phyloP scores from a whole-genome alignment of 2,113 vertebrate genomes.

The Chitala chitala region DNA sequence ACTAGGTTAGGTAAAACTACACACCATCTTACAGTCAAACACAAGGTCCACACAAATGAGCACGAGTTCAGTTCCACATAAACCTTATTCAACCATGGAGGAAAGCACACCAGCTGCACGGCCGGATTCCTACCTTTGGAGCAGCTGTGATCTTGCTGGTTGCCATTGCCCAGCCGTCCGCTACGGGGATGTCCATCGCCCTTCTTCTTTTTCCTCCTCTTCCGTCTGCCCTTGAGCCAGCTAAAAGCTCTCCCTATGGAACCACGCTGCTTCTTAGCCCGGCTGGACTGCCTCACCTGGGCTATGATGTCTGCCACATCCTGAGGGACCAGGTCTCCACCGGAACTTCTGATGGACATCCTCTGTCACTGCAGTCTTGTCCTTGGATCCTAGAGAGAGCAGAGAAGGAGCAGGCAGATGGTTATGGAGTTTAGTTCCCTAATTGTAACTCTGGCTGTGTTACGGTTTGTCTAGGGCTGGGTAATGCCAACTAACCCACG shows the following conservation, averaged over 20 bases:
- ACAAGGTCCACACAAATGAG: neutral
- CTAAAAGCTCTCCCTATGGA: constrained; percentile 63
- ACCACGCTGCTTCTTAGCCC: constrained; percentile 53
- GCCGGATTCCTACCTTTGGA: constrained; percentile 39
- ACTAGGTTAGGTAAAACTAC: too few species aligned
- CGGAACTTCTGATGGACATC: constrained; percentile 64
- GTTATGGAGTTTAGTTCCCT: neutral
- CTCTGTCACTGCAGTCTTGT: constrained; percentile 29
- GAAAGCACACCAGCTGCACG: neutral
- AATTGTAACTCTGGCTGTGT: too few species aligned
- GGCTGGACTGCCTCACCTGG: constrained; percentile 53
- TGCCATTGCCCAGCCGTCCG: constrained; percentile 45
- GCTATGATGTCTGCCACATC: constrained; percentile 66
- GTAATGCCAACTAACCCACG: neutral
- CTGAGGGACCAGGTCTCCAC: constrained; percentile 66
- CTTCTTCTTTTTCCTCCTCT: constrained; percentile 59
- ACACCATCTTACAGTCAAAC: neutral
- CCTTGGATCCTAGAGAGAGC: neutral
- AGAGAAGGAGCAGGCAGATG: neutral
- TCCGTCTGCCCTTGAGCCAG: constrained; percentile 66
- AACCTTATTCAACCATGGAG: neutral
- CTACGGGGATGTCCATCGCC: constrained; percentile 43
- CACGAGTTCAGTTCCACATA: neutral
- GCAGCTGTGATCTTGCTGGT: constrained; percentile 43
- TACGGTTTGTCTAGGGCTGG: too few species aligned